These are phyloP conservation scores for Streptopelia turtur DNA, from an alignment of 2,797 vertebrate species.

Conservation along the genomic window DNA sequence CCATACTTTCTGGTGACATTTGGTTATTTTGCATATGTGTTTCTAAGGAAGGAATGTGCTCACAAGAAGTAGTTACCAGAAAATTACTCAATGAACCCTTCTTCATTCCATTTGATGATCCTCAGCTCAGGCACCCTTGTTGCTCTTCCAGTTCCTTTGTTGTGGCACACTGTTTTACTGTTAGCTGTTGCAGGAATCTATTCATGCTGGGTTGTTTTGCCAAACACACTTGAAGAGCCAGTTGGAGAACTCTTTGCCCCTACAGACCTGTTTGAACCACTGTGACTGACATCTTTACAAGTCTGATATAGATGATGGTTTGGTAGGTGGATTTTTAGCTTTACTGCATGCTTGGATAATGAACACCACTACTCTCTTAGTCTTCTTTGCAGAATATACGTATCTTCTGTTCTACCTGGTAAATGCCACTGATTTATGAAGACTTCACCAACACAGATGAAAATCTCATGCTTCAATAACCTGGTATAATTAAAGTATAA, in stretches of 20 bases:
- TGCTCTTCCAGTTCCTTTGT: not conserved
- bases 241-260: not conserved
- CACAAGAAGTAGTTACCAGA: not conserved
- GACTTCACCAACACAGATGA: not conserved
- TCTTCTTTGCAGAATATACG: rapidly evolving
- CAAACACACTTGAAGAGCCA: not conserved
- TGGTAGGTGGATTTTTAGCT: not conserved
- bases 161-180: not conserved
- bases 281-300: not conserved
- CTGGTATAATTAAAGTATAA: not conserved
- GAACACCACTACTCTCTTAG: not conserved
- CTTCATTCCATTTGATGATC: not conserved
- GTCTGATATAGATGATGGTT: not conserved
- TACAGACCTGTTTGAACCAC: not conserved
- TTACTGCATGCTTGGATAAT: not conserved
- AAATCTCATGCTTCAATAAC: not conserved
- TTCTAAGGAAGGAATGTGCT: not conserved
- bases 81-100: not conserved
- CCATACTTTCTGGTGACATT: not conserved
- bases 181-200: not conserved
- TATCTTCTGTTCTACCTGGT: not conserved
- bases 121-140: not conserved
- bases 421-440: not conserved
- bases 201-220: not conserved
- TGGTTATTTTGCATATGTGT: not conserved